Base-by-base conservation (phyloP, 1,140 invertebrate genomes). In the Dolichoris vasculosae region DNA sequence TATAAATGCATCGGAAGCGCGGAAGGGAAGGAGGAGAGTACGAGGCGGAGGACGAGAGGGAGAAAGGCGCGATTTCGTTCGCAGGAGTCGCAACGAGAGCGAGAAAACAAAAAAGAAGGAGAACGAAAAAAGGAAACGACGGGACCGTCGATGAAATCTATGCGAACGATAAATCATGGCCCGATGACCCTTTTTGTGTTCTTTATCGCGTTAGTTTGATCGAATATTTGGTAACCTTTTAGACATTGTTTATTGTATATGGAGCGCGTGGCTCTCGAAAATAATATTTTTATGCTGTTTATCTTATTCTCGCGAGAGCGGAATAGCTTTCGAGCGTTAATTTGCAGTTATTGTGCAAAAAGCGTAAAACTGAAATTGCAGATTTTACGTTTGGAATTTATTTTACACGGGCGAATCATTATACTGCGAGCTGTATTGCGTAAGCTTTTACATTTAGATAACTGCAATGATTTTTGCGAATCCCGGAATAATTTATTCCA, bases 1-100 rank as follows among this genome's bases (percentile, higher is more conserved):
- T 88, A 89, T 89, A 90, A 88, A 90, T 86, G 85, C 76, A 86
- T 86, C 78, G 83, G 84, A 23, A 23, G 77, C 67, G 30, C 84
- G 67, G 51, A 26, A 81, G 73, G 76, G 38, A 26, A 13, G 83
- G 30, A 63, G 32, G 69, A 63, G 17, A 75, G 77, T 0, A 2
- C 23, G 76, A 11, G 43, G 3, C 59, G 67, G 77, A 75, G 20
- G 35, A 26, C 3, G 77, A 4, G 26, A 9, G 55, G 55, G 63
- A 11, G 15, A 55, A 73, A 46, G 23, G 81, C 46, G 69, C 71
- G 20, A 8, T 46, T 46, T 26, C 71, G 13, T 26, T 15, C 23
- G 40, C 23, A 32, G 55, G n/a, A 78, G 43, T 30, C 46, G 48
- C 23, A 1, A 30, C 20, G 32, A 55, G 63, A n/a, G 63, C 15